Percentiles rank a stretch among this genome's conserved stretches.
Evolutionary conservation across 2,797 vertebrate genomes (phyloP).

Genomic region (Picus viridis): DNA sequence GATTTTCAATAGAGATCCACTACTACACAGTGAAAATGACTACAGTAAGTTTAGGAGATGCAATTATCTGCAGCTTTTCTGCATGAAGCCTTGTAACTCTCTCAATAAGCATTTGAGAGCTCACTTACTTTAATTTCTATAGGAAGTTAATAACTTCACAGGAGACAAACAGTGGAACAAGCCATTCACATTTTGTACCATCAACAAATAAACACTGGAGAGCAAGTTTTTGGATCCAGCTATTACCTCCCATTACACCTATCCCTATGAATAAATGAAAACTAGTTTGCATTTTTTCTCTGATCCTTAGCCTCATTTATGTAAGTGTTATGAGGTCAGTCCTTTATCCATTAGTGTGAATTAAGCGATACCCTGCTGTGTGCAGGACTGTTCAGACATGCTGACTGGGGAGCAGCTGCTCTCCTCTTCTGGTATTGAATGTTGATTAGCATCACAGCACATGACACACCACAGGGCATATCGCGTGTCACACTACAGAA

Average conservation of each 20-base stretch:
- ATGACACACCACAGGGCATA: constrained; percentile 41
- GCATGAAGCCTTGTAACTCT: not conserved
- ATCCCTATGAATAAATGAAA: constrained; percentile 45
- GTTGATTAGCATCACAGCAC: constrained; percentile 57
- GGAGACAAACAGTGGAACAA: not conserved
- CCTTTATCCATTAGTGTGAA: constrained; percentile 11
- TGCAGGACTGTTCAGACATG: constrained; percentile 30
- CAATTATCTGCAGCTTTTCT: constrained; percentile 43
- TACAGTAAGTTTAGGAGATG: not conserved
- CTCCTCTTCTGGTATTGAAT: constrained; percentile 46
- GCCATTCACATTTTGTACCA: constrained; percentile 8
- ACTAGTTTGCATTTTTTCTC: constrained; percentile 47
- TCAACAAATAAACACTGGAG: constrained; percentile 39
- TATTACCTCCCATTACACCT: constrained; percentile 56
- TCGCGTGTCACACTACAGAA: not conserved
- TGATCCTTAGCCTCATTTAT: constrained; percentile 36
- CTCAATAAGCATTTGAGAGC: constrained; percentile 7
- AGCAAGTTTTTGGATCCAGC: constrained; percentile 36
- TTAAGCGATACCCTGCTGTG: constrained; percentile 45
- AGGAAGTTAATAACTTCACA: constrained; percentile 42
- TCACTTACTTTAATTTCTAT: not conserved
- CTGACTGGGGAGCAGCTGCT: constrained; percentile 62
- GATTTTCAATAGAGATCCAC: not conserved
- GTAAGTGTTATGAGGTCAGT: constrained; percentile 22
- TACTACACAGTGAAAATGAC: not conserved